These are phyloP conservation scores for Lottia scabra DNA, from an alignment of 2,888 invertebrate species.

Conservation along the genomic window DNA sequence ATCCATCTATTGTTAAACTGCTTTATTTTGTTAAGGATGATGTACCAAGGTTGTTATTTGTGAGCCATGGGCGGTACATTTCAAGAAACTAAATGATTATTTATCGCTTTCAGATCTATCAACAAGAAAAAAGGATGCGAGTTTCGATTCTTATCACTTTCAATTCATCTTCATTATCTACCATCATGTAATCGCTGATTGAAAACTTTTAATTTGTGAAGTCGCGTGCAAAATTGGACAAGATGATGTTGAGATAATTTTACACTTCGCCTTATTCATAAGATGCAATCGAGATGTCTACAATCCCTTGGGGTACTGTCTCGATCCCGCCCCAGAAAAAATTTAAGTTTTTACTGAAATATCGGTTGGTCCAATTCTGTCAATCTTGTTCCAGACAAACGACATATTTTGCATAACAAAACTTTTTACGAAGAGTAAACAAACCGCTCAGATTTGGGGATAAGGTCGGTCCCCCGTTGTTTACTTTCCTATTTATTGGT, in stretches of 20 bases:
- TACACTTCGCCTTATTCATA: neutral
- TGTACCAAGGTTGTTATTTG: neutral
- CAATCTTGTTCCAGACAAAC: neutral
- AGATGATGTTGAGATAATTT: constrained; percentile 6
- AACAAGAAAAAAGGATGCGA: neutral
- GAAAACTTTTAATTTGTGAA: constrained; percentile 10
- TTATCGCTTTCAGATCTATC: neutral
- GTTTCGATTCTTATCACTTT: neutral
- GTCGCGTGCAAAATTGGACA: constrained; percentile 12
- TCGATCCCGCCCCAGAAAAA: neutral
- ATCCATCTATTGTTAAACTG: too few species aligned
- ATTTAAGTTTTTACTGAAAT: neutral
- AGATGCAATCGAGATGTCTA: constrained; percentile 13
- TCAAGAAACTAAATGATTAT: neutral
- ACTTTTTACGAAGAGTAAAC: too few species aligned
- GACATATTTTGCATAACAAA: neutral
- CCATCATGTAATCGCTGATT: constrained; percentile 6
- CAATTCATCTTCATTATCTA: too few species aligned
- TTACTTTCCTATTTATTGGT: neutral
- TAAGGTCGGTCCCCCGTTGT: neutral
- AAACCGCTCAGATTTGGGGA: too few species aligned
- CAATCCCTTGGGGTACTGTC: neutral
- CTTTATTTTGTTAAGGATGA: neutral
- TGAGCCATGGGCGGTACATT: neutral
- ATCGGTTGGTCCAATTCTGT: neutral